These are phyloP conservation scores for Alethe castanea DNA, from an alignment of 2,113 vertebrate species.

Conservation along the genomic window DNA sequence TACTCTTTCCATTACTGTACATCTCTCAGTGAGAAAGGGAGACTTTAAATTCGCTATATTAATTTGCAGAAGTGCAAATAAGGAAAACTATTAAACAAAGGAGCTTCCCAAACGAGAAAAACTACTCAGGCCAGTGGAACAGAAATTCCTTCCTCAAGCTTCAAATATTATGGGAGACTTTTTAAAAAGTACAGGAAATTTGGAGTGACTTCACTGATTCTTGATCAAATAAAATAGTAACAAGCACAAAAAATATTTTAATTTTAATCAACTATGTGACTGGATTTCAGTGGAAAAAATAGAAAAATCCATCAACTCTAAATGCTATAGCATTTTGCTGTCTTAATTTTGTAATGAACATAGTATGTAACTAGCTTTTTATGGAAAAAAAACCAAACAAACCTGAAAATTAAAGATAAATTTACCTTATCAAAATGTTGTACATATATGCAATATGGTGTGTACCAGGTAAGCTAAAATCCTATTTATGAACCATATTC, in stretches of 20 bases:
- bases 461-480: background rate
- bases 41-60: background rate
- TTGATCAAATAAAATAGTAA: background rate
- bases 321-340: background rate
- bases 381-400: background rate
- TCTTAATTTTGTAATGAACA: background rate
- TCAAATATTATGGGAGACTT: background rate
- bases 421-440: background rate
- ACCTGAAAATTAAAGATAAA: background rate
- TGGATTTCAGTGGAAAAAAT: background rate
- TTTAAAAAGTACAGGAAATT: background rate
- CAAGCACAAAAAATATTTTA: background rate
- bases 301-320: background rate
- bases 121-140: background rate
- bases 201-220: background rate
- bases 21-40: background rate
- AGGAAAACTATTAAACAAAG: background rate
- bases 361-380: background rate
- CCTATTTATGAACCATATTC: background rate
- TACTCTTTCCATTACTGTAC: background rate
- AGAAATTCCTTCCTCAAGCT: background rate
- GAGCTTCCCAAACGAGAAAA: background rate
- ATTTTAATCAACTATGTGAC: background rate
- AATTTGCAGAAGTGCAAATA: background rate
- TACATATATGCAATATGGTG: background rate